Percentiles rank a stretch among this genome's conserved stretches.
These are phyloP conservation scores for Pseudochaenichthys georgianus DNA, from an alignment of 2,797 vertebrate genomes.

Conservation along the genomic window DNA sequence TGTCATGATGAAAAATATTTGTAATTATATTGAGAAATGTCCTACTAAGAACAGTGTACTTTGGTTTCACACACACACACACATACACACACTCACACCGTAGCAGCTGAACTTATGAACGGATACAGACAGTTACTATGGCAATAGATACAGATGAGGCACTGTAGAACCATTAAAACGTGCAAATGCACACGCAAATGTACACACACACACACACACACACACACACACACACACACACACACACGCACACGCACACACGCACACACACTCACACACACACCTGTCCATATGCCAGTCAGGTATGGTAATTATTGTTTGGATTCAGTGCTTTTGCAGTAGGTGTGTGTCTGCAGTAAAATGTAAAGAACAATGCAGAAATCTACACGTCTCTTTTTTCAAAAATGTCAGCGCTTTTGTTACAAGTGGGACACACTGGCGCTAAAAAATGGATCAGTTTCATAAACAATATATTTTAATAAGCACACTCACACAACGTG, in stretches of 20 bases:
- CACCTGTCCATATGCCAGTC: conserved; percentile 45
- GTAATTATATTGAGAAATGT: neutral
- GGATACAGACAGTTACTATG: conserved; percentile 46
- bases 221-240: too few species aligned
- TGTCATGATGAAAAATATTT: neutral
- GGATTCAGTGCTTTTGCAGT: conserved; percentile 41
- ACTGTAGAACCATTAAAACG: conserved; percentile 8
- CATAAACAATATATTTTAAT: conserved; percentile 13
- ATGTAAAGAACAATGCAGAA: conserved; percentile 54
- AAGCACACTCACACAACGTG: neutral
- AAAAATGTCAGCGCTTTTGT: conserved; percentile 31
- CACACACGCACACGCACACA: neutral
- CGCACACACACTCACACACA: conserved; percentile 1
- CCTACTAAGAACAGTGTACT: neutral
- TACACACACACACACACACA: conserved; percentile 4
- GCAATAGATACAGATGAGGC: conserved; percentile 30
- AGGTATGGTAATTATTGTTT: conserved; percentile 76
- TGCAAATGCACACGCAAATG: neutral
- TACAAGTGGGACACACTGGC: conserved; percentile 13
- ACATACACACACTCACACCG: conserved; percentile 3
- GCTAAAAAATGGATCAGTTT: conserved; percentile 46
- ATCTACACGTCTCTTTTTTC: conserved; percentile 44
- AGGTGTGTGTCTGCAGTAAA: conserved; percentile 40
- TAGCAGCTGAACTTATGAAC: conserved; percentile 14
- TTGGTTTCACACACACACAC: neutral